Base-by-base conservation (phyloP, 2,888 invertebrate species). In the Hemicrepidius hirtus region DNA sequence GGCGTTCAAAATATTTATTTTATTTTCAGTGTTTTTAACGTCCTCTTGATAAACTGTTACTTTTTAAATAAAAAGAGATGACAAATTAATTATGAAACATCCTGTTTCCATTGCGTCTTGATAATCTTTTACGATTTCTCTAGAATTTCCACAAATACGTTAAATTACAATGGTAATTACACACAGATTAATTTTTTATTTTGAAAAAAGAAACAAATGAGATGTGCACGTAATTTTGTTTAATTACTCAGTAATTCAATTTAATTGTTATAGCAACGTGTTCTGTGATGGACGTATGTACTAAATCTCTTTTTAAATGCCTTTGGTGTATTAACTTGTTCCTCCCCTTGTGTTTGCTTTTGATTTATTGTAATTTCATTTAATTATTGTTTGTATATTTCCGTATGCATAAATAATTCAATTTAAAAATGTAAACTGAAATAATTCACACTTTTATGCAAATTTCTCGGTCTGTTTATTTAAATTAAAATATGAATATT, bases 301-400 rank as follows among this genome's bases (percentile, higher is more conserved):
- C 68, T 68, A 68, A 68, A 68, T 68, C 50, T 62, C 37, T 68
- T 68, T 68, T 68, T 68, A 68, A 68, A 68, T 53, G 32, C 53
- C 35, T 28, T 28, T 32, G 10, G 16, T 32, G 32, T 24, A 53
- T 28, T 24, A 53, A 53, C 21, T 21, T 49, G 18, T 53, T 53
- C 53, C 53, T 57, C 57, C 57, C 37, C 6, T 32, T 16, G 16
- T 16, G 9, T 32, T 49, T 13, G 20, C 57, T 32, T 3, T 37
- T 35, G 20, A 57, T 57, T 37, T 37, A 57, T 20, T 20, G n/a
- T 21, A 37, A 35, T 20, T 35, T 37, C 32, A 0, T n/a, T 21
- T 37, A 35, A 55, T 55, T 55, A 55, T 55, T 55, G 28, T 55
- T 55, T 55, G 55, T 35, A 18, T 16, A 55, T 35, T 37, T 57